A percentile compares a stretch with the other conserved stretches of the same genome.
These are phyloP conservation scores for Nomada ruficornis DNA, from an alignment of 2,888 invertebrate genomes.

Conservation along the genomic window DNA sequence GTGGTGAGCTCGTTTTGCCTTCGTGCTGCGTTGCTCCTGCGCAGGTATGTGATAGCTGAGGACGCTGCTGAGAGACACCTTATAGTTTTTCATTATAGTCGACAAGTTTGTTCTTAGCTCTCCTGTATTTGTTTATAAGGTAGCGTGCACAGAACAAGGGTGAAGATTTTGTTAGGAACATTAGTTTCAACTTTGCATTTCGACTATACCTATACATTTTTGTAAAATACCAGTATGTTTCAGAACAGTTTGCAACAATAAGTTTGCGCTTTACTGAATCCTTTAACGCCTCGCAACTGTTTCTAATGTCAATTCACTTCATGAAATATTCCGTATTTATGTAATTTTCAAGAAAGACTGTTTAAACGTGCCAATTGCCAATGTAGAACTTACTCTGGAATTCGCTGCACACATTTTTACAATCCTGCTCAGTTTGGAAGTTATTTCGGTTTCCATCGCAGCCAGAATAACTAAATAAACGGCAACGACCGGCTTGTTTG, in stretches of 20 bases:
- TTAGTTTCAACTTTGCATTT: neutral
- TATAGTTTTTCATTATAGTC: conserved; percentile 77
- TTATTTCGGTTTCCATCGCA: conserved; percentile 96
- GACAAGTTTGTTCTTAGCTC: conserved; percentile 73
- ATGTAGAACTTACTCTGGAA: conserved; percentile 84
- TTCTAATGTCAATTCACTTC: no score
- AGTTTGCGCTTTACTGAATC: no score
- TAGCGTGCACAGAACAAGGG: conserved; percentile 70
- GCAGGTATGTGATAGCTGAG: conserved; percentile 81
- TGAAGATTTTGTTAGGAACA: conserved; percentile 34
- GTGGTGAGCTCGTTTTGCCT: conserved; percentile 79
- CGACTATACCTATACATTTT: neutral
- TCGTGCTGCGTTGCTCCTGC: conserved; percentile 77
- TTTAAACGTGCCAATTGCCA: no score
- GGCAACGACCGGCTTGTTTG: conserved; percentile 88
- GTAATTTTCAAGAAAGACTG: no score
- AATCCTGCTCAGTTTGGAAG: conserved; percentile 90
- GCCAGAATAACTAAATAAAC: conserved; percentile 94
- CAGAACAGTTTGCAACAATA: no score
- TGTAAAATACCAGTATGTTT: no score
- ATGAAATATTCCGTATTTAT: no score
- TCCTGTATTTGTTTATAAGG: conserved; percentile 67
- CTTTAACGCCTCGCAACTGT: no score
- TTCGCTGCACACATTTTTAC: conserved; percentile 88
- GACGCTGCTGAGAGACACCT: conserved; percentile 82